Base-by-base conservation (phyloP, 2,113 vertebrate genomes). In the Phrynocephalus versicolor region DNA sequence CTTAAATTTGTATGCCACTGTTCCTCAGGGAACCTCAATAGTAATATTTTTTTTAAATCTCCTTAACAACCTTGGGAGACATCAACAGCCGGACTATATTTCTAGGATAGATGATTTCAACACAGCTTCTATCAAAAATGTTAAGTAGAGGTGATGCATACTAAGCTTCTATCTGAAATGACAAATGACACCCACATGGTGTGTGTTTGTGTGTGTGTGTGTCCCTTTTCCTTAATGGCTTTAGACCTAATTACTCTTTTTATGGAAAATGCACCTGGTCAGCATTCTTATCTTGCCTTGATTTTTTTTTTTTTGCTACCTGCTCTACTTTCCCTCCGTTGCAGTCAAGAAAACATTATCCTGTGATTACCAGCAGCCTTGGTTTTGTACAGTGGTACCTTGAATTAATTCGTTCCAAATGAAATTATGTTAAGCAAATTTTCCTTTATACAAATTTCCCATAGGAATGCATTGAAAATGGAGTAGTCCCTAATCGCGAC, bases 161-260 rank as follows among this genome's bases (percentile, higher is more conserved):
- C 80, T 64, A 21, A 60, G 79, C 25, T 15, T 64, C 60, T 57
- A 13, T 82, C 12, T 27, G 33, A 89, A 82, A 15, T 58, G 87
- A 82, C 81, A 82, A 89, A 77, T 88, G 3, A 78, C 62, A 51
- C 45, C 45, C 5, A 51, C 5, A 51, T 51, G 45, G 45, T 51
- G 45, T 51, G 45, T 51, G 45, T 51, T 5, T 51, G 45, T 51
- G 45, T 51, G 45, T 51, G 45, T 51, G 45, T 51, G 45, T 51
- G 45, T 51, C 64, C 30, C 25, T 67, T 92, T 82, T 89, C 87
- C 65, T 30, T 83, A 92, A 79, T 19, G 41, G 64, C 67, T 76
- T 93, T 90, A 90, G n/a, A 37, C 76, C 90, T 71, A 92, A 64
- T 81, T 70, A 72, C 37, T 85, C 83, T 92, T 86, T 79, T 39